Conservation (phyloP, 2,888 invertebrate genomes). For the Portevinia maculata region DNA sequence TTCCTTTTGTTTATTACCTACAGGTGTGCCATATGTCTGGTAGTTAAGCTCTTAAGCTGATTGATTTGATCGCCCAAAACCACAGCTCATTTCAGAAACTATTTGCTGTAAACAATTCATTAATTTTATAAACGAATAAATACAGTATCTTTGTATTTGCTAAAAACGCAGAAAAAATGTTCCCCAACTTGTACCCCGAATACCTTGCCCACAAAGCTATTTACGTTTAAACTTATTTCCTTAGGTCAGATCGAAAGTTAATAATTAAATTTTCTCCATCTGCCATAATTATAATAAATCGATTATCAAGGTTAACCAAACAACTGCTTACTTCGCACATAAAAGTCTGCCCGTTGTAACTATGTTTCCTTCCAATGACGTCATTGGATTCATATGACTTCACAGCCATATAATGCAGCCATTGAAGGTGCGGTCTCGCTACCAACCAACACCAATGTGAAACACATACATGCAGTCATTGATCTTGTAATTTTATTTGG, state of each 20-base stretch:
- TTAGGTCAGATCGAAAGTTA: slow-evolving; percentile 2
- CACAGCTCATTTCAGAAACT: too few species aligned
- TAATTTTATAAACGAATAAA: slow-evolving; percentile 1
- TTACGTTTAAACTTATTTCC: slow-evolving; percentile 10
- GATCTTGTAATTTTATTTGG: slow-evolving; percentile 1
- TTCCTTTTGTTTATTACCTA: slow-evolving; percentile 2
- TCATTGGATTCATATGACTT: slow-evolving; percentile 41
- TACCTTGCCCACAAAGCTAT: slow-evolving; percentile 1
- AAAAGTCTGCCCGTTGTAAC: too few species aligned
- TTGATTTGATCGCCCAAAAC: neutral
- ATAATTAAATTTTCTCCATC: slow-evolving; percentile 32
- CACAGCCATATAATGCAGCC: slow-evolving; percentile 13
- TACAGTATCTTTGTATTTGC: neutral
- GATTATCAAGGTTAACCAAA: slow-evolving; percentile 18
- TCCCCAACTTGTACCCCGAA: too few species aligned
- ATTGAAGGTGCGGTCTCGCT: slow-evolving; percentile 38
- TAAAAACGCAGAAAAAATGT: neutral
- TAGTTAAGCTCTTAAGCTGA: slow-evolving; percentile 2
- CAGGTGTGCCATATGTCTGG: slow-evolving; percentile 19
- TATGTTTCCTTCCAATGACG: slow-evolving; percentile 23
- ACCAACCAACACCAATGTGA: slow-evolving; percentile 10
- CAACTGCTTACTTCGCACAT: slow-evolving; percentile 1
- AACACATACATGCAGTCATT: neutral
- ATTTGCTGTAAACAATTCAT: neutral
- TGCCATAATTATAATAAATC: slow-evolving; percentile 44